Evolutionary conservation across 2,113 vertebrate genomes (phyloP).

Genomic region (Crotalus viridis): DNA sequence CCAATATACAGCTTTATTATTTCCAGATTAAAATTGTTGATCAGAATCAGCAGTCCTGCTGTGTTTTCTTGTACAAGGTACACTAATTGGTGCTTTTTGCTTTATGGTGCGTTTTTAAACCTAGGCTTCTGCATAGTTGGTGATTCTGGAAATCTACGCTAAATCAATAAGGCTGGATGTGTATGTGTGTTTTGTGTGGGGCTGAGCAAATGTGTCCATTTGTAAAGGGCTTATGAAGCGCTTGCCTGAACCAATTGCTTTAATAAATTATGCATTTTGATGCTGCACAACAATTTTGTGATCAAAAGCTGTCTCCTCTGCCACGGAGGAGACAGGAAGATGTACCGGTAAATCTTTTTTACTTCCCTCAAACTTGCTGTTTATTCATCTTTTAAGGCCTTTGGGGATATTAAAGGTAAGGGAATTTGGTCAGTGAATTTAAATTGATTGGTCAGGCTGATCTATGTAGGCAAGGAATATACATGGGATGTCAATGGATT

Average conservation of each 20-base stretch:
- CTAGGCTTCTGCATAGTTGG: conserved; percentile 6
- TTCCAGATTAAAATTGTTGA: not conserved
- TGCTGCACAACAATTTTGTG: conserved; percentile 42
- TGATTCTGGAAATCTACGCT: conserved; percentile 2
- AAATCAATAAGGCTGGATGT: conserved; percentile 14
- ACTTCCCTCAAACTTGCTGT: conserved; percentile 34
- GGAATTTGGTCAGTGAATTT: not conserved
- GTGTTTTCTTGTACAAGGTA: not conserved
- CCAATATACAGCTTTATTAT: not conserved
- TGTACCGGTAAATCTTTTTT: conserved; percentile 29
- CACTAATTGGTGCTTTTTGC: accelerated
- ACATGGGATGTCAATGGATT: not conserved
- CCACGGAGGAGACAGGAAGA: conserved; percentile 18
- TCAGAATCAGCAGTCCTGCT: not conserved
- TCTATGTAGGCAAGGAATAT: not conserved
- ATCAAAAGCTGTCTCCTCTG: conserved; percentile 50
- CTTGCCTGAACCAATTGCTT: conserved; percentile 50
- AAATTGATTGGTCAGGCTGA: not conserved
- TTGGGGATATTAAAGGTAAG: not conserved
- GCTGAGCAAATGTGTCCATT: not conserved
- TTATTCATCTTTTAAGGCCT: conserved; percentile 1
- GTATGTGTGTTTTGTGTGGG: not conserved
- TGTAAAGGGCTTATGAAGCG: conserved; percentile 15
- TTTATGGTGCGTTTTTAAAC: conserved; percentile 20
- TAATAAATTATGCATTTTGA: conserved; percentile 55